Evolutionary conservation across 1,140 invertebrate genomes (phyloP).

Genomic region (Drosophila ogumai): DNA sequence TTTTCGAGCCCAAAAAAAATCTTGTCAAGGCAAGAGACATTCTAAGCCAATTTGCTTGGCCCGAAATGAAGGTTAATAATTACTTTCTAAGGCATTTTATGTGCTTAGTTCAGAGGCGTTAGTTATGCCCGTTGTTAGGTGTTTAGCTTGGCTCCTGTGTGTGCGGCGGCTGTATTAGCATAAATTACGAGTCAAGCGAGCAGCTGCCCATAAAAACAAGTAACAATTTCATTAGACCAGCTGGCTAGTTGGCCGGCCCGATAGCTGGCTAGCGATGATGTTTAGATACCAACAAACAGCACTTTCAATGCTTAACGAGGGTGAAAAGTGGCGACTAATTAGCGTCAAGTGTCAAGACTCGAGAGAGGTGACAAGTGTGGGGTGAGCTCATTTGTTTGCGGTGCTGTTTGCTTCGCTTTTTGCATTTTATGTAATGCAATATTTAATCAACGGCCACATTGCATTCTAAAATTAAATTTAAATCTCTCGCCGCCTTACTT

Average conservation of each 20-base stretch:
- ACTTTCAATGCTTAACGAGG: slow-evolving; percentile 57
- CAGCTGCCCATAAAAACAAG: slow-evolving; percentile 69
- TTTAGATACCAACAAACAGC: slow-evolving; percentile 30
- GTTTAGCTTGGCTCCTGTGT: slow-evolving; percentile 39
- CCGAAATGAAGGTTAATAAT: slow-evolving; percentile 57
- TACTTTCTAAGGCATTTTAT: slow-evolving; percentile 63
- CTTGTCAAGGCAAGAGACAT: slow-evolving; percentile 57
- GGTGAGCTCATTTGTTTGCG: slow-evolving; percentile 35
- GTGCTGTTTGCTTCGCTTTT: slow-evolving; percentile 19
- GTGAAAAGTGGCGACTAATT: slow-evolving; percentile 65
- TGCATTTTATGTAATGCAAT: slow-evolving; percentile 64
- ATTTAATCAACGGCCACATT: slow-evolving; percentile 52
- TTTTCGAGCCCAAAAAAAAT: slow-evolving; percentile 29
- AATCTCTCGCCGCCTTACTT: slow-evolving; percentile 32
- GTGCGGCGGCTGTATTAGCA: slow-evolving; percentile 52
- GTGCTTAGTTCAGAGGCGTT: slow-evolving; percentile 15
- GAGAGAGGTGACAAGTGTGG: neutral
- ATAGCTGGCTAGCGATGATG: neutral
- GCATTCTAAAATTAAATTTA: slow-evolving; percentile 58
- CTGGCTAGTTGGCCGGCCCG: slow-evolving; percentile 14
- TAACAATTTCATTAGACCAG: slow-evolving; percentile 73
- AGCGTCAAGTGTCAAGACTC: slow-evolving; percentile 39
- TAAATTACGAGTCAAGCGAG: slow-evolving; percentile 73
- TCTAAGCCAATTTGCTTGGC: slow-evolving; percentile 15
- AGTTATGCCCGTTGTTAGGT: slow-evolving; percentile 23